phyloP scores from a whole-genome alignment of 2,113 vertebrate species.

The Motacilla alba region DNA sequence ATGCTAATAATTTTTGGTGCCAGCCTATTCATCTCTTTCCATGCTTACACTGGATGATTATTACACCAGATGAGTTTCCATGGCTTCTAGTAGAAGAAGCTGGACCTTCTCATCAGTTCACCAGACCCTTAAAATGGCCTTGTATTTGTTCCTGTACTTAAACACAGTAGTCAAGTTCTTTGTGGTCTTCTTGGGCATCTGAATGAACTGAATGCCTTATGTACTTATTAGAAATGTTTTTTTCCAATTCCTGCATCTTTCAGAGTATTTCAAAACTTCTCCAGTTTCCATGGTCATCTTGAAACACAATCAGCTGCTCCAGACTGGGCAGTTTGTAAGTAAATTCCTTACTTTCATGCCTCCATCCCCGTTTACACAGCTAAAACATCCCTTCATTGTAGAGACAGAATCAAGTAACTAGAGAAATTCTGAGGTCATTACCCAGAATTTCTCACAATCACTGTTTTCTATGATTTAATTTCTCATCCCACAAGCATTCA shows the following conservation, averaged over 20 bases:
- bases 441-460: neutral
- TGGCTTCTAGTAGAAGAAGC: neutral
- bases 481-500: neutral
- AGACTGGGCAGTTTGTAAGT: neutral
- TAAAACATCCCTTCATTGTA: neutral
- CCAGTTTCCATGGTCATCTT: neutral
- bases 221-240: neutral
- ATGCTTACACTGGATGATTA: neutral
- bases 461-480: neutral
- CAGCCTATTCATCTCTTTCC: neutral
- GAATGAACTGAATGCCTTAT: neutral
- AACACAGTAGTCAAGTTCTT: neutral
- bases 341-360: neutral
- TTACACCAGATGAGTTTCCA: neutral
- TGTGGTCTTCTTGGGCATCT: neutral
- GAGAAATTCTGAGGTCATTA: neutral
- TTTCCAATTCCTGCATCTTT: neutral
- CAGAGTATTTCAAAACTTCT: neutral
- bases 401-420: neutral
- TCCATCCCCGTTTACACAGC: neutral
- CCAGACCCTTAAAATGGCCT: neutral
- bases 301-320: neutral
- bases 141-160: neutral
- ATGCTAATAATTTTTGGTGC: neutral
- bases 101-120: neutral